A percentile compares a stretch with the other conserved stretches of the same genome.
phyloP scores from a whole-genome alignment of 2,888 invertebrate genomes.

The Orgyia antiqua region DNA sequence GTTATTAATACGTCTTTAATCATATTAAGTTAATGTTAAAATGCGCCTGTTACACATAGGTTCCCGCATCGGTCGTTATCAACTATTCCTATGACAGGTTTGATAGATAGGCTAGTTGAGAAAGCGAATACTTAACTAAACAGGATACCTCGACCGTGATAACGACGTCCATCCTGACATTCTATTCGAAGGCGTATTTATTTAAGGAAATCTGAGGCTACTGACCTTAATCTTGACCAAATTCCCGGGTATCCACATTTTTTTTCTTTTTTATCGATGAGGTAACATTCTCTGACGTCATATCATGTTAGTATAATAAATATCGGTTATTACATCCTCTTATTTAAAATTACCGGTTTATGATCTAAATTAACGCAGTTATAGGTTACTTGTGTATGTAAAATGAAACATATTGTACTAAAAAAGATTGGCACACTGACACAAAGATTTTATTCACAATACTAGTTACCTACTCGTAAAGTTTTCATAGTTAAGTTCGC shows the following conservation, averaged over 20 bases:
- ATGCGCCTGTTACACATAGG: slow-evolving; percentile 11
- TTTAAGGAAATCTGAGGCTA: slow-evolving; percentile 35
- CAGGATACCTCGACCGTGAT: slow-evolving; percentile 61
- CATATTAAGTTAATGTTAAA: slow-evolving; percentile 1
- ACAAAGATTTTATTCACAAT: no score
- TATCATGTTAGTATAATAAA: no score
- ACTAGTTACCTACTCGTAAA: no score
- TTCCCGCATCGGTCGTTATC: slow-evolving; percentile 52
- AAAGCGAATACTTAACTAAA: slow-evolving; percentile 54
- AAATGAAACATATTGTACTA: no score
- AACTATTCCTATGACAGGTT: slow-evolving; percentile 53
- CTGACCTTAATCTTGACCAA: slow-evolving; percentile 29
- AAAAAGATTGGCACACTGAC: no score
- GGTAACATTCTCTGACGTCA: slow-evolving; percentile 13
- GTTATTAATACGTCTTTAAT: no score
- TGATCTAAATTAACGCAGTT: no score
- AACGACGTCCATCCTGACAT: slow-evolving; percentile 54
- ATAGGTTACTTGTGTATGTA: no score
- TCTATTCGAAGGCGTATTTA: slow-evolving; percentile 32
- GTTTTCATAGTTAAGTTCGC: no score
- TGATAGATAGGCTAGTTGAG: slow-evolving; percentile 66
- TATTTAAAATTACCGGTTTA: no score
- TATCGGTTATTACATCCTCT: no score
- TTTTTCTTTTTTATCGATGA: slow-evolving; percentile 9
- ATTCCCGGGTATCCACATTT: slow-evolving; percentile 19